Base-by-base conservation (phyloP, 2,888 invertebrate species). In the Esperia sulphurella region DNA sequence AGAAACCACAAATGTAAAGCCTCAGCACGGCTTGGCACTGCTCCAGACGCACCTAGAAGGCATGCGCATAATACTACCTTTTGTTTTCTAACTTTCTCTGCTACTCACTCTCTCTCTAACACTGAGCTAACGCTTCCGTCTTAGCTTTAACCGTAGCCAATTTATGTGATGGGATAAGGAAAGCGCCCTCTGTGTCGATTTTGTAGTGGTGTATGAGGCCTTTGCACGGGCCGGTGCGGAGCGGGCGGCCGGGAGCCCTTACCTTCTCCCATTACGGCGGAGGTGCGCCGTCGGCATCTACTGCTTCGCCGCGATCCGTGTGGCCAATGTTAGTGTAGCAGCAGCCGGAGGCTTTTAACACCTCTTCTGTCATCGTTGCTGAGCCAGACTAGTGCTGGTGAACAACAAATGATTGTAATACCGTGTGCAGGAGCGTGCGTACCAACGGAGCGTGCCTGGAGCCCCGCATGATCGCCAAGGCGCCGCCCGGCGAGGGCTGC, bases 401-500 rank as follows among this genome's bases (percentile, higher is more conserved):
- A 48, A 55, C 68, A 53, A 57, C 53, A 43, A 61, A 62, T 84
- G 54, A 84, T 57, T 44, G 53, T 30, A 54, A 50, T 51, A 61
- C 57, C 79, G 50, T 79, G 66, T 79, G 59, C 83, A 90, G 90
- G 78, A 75, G 77, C 44, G 80, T 88, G 55, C 85, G 90, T 63
- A 90, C 85, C 57, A 92, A 92, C 64, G 92, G 92, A 59, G 94
- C 94, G 41, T 91, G 93, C 68, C 63, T 93, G 83, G 94, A 94
- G 79, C 85, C 95, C 35, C 92, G 94, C 64, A 90, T 91, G 54
- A 94, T 95, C 75, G 95, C 95, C 30, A 95, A 93, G 84, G 96
- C 96, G 45, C 95, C 95, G 38, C 94, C 95, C 63, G 96, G 96
- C 46, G 92, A 95, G 82, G 96, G 96, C 54, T 97, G 97, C 73